phyloP scores from a whole-genome alignment of 2,797 vertebrate genomes.

The Carduelis carduelis region DNA sequence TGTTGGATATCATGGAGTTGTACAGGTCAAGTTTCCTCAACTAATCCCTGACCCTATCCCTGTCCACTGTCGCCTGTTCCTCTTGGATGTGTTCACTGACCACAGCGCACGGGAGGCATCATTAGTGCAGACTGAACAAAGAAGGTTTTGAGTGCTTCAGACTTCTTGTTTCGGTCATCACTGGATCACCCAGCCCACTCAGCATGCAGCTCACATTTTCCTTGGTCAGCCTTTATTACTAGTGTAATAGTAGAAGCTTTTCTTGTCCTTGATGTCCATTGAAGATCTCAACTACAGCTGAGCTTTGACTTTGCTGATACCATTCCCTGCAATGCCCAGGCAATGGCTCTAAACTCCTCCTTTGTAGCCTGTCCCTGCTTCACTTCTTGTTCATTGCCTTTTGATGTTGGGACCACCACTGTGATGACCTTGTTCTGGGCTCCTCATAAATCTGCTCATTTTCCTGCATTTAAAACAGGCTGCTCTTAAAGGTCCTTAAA shows the following conservation, averaged over 20 bases:
- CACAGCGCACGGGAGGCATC: not conserved
- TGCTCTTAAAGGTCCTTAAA: not conserved
- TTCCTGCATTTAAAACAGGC: not conserved
- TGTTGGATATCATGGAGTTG: not conserved
- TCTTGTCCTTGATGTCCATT: not conserved
- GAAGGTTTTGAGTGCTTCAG: not conserved
- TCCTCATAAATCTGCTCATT: not conserved
- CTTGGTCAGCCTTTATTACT: not conserved
- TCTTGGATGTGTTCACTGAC: not conserved
- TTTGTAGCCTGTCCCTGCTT: not conserved
- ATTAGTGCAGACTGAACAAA: not conserved
- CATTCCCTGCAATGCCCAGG: not conserved
- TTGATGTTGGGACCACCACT: not conserved
- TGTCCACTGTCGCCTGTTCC: not conserved
- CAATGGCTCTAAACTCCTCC: not conserved
- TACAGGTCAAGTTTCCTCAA: rapidly evolving
- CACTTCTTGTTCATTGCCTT: not conserved
- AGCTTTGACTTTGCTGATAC: not conserved
- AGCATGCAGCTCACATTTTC: not conserved
- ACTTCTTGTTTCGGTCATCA: not conserved
- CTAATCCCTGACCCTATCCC: not conserved
- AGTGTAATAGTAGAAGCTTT: not conserved
- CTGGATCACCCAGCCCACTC: not conserved
- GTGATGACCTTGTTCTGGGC: not conserved
- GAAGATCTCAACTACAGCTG: not conserved